These are phyloP conservation scores for Oncorhynchus gorbuscha DNA, from an alignment of 2,113 vertebrate genomes.

Conservation along the genomic window DNA sequence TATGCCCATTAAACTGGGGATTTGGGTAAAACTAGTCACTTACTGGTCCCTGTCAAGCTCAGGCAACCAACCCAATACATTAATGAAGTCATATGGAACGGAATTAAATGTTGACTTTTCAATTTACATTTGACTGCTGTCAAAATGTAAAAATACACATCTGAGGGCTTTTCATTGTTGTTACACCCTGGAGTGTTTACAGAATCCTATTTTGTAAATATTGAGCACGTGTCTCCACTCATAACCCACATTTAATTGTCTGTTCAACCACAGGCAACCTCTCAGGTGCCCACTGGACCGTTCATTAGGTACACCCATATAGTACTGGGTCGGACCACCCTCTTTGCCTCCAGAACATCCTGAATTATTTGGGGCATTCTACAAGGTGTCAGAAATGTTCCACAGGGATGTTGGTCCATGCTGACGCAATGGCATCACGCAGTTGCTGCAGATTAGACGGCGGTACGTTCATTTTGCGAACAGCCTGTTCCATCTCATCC, in stretches of 20 bases:
- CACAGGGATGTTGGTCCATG: too few species aligned
- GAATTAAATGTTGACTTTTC: constrained; percentile 3
- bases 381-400: too few species aligned
- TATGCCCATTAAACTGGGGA: not conserved
- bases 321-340: too few species aligned
- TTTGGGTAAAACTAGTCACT: constrained; percentile 1
- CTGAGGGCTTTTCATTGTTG: not conserved
- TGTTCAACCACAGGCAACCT: not conserved
- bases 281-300: too few species aligned
- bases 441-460: too few species aligned
- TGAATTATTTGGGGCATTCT: too few species aligned
- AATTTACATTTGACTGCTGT: not conserved
- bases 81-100: constrained; percentile 1
- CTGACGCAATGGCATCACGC: too few species aligned
- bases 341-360: too few species aligned
- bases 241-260: not conserved
- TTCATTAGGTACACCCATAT: too few species aligned
- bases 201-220: not conserved
- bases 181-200: not conserved
- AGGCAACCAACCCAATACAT: not conserved
- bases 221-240: not conserved
- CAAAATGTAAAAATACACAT: not conserved
- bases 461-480: too few species aligned
- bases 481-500: too few species aligned
- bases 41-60: not conserved